Conservation (phyloP, 2,888 invertebrate genomes). For the Bruchidius siliquastri region DNA sequence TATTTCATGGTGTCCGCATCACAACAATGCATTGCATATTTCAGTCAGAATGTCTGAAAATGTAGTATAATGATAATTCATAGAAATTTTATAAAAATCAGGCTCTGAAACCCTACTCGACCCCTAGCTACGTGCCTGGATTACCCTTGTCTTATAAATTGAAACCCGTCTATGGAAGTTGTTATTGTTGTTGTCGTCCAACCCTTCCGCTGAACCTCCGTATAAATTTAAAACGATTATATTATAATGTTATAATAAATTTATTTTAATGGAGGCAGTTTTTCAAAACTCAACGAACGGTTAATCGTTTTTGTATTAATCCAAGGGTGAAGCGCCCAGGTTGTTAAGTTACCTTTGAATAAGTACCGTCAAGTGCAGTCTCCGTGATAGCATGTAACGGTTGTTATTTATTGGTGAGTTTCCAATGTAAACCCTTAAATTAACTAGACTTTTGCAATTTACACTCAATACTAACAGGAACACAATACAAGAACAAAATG, state of each 20-base stretch:
- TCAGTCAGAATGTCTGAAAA: too few species aligned
- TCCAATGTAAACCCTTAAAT: too few species aligned
- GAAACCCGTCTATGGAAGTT: conserved; percentile 40
- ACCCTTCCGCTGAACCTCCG: conserved; percentile 16
- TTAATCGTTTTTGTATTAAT: conserved; percentile 33
- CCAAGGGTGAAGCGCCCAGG: not conserved
- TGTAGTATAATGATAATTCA: too few species aligned
- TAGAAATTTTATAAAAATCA: too few species aligned
- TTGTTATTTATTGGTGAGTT: too few species aligned
- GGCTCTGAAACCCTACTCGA: not conserved
- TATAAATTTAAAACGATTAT: conserved; percentile 40
- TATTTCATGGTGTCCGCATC: too few species aligned
- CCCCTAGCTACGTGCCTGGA: not conserved
- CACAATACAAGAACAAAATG: too few species aligned
- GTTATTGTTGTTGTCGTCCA: conserved; percentile 29
- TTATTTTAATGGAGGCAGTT: conserved; percentile 37
- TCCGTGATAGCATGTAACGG: not conserved
- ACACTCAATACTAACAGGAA: too few species aligned
- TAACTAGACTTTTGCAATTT: too few species aligned
- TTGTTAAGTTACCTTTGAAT: not conserved
- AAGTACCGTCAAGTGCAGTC: not conserved
- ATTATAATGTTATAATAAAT: conserved; percentile 41
- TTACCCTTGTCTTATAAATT: conserved; percentile 14
- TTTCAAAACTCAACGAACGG: conserved; percentile 30
- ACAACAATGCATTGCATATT: too few species aligned